Percentiles rank a stretch among this genome's conserved stretches.
phyloP scores from a whole-genome alignment of 2,888 invertebrate genomes.

The Apantesis nais region DNA sequence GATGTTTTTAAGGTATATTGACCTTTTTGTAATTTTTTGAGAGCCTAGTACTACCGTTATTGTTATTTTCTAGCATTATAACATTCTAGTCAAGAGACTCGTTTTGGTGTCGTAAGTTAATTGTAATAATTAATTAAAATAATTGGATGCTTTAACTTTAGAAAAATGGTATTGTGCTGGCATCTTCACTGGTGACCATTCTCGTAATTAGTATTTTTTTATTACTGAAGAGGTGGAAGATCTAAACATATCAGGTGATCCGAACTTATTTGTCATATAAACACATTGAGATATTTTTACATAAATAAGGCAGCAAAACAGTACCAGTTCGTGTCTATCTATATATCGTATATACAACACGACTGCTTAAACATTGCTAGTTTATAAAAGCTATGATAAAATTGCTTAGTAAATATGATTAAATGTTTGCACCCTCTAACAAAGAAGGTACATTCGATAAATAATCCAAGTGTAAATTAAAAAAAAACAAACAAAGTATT shows the following conservation, averaged over 20 bases:
- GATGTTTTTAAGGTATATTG: conserved; percentile 21
- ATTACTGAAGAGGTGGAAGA: no score
- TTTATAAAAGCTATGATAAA: not conserved
- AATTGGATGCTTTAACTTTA: conserved; percentile 15
- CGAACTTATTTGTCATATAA: not conserved
- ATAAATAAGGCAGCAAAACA: not conserved
- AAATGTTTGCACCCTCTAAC: not conserved
- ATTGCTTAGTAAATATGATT: not conserved
- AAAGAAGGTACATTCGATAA: not conserved
- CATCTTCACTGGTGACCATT: not conserved
- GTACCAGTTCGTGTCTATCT: not conserved
- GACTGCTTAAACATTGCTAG: not conserved
- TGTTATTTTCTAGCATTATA: not conserved
- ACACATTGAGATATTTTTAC: not conserved
- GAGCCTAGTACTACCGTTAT: not conserved
- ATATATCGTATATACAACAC: no score
- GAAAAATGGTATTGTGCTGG: not conserved
- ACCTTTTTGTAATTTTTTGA: conserved; percentile 10
- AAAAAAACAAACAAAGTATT: not conserved
- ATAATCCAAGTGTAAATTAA: no score
- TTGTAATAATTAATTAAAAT: conserved; percentile 16
- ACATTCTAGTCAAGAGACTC: not conserved
- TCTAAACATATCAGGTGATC: not conserved
- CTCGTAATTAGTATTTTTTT: not conserved
- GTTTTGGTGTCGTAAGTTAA: conserved; percentile 22